Percentiles rank a stretch among this genome's conserved stretches.
Conservation (phyloP, 2,113 vertebrate species). For the Ondatra zibethicus region DNA sequence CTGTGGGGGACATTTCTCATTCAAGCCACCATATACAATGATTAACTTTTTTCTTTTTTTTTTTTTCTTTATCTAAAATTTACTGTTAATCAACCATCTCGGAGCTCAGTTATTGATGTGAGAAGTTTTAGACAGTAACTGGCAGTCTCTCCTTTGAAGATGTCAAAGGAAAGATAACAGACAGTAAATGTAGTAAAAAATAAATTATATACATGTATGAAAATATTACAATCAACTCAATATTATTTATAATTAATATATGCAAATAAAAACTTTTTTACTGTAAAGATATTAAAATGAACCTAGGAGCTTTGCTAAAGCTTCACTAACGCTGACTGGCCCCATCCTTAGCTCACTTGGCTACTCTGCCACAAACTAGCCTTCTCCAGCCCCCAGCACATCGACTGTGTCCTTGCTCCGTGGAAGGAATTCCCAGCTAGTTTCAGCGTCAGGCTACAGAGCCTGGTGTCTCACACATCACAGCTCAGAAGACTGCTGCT, state of each 20-base stretch:
- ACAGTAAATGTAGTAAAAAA: neutral
- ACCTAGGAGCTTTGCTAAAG: neutral
- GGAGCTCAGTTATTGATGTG: neutral
- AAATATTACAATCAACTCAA: neutral
- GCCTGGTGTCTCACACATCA: neutral
- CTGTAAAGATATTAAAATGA: constrained; percentile 28
- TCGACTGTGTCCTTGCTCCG: neutral
- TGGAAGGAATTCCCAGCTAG: neutral
- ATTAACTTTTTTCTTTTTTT: neutral
- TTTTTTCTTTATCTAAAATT: neutral
- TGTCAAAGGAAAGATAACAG: neutral
- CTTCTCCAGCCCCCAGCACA: neutral
- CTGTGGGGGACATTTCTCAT: neutral
- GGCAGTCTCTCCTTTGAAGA: constrained; percentile 33
- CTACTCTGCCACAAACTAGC: neutral
- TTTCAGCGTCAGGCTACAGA: neutral
- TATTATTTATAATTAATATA: neutral
- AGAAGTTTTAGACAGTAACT: neutral
- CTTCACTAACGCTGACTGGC: neutral
- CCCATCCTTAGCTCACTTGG: neutral
- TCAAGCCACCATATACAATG: neutral
- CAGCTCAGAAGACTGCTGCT: neutral
- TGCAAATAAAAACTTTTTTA: neutral
- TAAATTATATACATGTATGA: neutral
- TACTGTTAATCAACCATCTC: neutral